phyloP scores from a whole-genome alignment of 64 coral and sea anemone species.

The Montipora sp. region DNA sequence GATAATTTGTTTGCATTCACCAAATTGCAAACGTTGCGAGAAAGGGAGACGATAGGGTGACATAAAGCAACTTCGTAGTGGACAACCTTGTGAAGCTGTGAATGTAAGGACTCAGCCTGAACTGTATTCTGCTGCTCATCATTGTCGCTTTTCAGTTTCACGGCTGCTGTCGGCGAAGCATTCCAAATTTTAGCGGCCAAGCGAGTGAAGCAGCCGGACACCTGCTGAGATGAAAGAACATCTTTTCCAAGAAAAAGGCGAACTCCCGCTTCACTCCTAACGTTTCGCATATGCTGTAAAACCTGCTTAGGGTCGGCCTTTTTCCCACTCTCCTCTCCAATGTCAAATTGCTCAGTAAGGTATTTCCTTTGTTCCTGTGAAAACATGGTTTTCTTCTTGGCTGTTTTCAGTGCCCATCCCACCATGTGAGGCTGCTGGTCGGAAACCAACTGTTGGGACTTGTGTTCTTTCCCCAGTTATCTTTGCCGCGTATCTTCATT shows the following conservation, averaged over 20 bases:
- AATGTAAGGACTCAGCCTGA: slow-evolving; percentile 14
- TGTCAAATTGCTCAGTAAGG: slow-evolving; percentile 37
- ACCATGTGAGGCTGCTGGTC: not conserved
- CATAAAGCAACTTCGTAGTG: slow-evolving; percentile 26
- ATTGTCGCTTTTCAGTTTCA: not conserved
- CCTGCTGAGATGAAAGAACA: slow-evolving; percentile 9
- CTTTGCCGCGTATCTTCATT: not conserved
- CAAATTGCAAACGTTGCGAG: slow-evolving; percentile 39
- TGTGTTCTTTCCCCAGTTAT: slow-evolving; percentile 15
- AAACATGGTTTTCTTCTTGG: slow-evolving; percentile 9
- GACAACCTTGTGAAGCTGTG: slow-evolving; percentile 12
- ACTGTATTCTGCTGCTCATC: slow-evolving; percentile 34
- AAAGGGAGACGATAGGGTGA: slow-evolving; percentile 14
- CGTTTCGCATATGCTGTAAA: slow-evolving; percentile 24
- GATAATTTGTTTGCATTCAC: slow-evolving; percentile 18
- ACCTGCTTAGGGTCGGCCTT: slow-evolving; percentile 43
- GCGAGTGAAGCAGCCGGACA: slow-evolving; percentile 28
- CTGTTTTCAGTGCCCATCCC: slow-evolving; percentile 53
- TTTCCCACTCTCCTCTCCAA: slow-evolving; percentile 35
- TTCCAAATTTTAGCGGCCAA: slow-evolving; percentile 38
- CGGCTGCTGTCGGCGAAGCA: not conserved
- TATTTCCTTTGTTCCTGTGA: slow-evolving; percentile 15
- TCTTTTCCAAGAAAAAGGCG: slow-evolving; percentile 37
- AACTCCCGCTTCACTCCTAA: slow-evolving; percentile 7
- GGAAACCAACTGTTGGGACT: slow-evolving; percentile 10